Evolutionary conservation across 1,140 invertebrate genomes (phyloP).

Genomic region (Myzus persicae): DNA sequence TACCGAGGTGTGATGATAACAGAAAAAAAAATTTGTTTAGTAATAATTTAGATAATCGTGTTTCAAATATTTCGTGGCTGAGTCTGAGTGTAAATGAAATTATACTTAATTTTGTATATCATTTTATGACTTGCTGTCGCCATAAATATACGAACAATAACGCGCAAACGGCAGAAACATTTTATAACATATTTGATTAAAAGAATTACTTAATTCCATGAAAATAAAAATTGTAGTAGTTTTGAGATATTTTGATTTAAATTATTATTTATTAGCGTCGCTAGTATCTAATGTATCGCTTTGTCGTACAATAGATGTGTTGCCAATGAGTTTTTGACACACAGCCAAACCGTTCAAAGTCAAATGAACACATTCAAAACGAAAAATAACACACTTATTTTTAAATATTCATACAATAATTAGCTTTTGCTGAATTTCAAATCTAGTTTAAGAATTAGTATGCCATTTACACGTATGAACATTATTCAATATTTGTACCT

Average conservation of each 20-base stretch:
- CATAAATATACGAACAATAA: too few species aligned
- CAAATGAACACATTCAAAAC: conserved; percentile 53
- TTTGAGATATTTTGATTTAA: conserved; percentile 16
- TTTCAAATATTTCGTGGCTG: too few species aligned
- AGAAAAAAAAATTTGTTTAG: too few species aligned
- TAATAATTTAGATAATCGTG: too few species aligned
- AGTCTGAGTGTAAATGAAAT: too few species aligned
- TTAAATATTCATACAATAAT: conserved; percentile 46
- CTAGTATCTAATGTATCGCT: neutral
- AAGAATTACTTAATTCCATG: neutral
- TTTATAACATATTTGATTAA: neutral
- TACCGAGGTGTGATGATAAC: too few species aligned
- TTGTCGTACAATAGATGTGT: neutral
- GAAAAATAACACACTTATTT: conserved; percentile 53
- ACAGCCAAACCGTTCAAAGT: conserved; percentile 38
- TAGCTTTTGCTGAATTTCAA: conserved; percentile 37
- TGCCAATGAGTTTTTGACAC: conserved; percentile 47
- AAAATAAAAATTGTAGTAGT: neutral
- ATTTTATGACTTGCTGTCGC: too few species aligned
- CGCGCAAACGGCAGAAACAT: too few species aligned
- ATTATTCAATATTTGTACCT: neutral
- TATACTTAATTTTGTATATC: too few species aligned
- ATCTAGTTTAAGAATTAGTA: conserved; percentile 16
- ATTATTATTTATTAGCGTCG: neutral
- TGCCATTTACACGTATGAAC: neutral